These are phyloP conservation scores for Sinocyclocheilus anshuiensis DNA, from an alignment of 2,113 vertebrate species.

Conservation along the genomic window DNA sequence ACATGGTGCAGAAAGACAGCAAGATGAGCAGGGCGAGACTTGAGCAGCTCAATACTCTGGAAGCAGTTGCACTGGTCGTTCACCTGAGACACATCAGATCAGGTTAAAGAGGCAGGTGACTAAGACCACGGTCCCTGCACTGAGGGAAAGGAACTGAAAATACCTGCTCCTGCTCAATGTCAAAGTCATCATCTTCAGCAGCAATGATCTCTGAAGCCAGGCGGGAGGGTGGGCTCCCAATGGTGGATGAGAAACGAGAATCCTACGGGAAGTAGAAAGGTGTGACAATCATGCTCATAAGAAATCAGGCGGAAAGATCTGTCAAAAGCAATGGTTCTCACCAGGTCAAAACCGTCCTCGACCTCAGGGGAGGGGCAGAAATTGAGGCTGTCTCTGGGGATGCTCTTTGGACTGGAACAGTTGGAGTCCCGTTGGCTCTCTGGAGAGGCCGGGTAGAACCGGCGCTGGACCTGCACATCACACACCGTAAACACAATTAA, in stretches of 20 bases:
- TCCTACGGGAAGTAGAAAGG: slow-evolving; percentile 70
- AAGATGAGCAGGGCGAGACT: slow-evolving; percentile 90
- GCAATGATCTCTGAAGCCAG: slow-evolving; percentile 87
- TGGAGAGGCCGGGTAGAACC: slow-evolving; percentile 61
- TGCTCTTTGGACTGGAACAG: slow-evolving; percentile 72
- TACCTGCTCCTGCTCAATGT: slow-evolving; percentile 94
- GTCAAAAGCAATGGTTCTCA: slow-evolving; percentile 50
- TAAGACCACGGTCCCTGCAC: neutral
- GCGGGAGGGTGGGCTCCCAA: slow-evolving; percentile 80
- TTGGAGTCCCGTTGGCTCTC: slow-evolving; percentile 65
- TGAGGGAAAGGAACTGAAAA: neutral
- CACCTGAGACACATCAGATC: slow-evolving; percentile 70
- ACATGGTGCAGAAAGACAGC: slow-evolving; percentile 94
- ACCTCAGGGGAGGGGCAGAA: slow-evolving; percentile 74
- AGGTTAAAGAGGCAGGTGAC: neutral
- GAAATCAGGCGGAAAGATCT: neutral
- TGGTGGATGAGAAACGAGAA: slow-evolving; percentile 75
- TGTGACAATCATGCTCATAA: neutral
- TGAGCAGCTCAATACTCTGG: slow-evolving; percentile 88
- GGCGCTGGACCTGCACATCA: slow-evolving; percentile 62
- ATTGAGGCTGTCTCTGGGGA: slow-evolving; percentile 71
- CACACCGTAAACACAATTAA: slow-evolving; percentile 2
- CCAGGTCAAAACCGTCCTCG: slow-evolving; percentile 73
- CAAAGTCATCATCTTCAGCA: slow-evolving; percentile 95
- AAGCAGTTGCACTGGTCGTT: slow-evolving; percentile 91